Evolutionary conservation across 2,113 vertebrate species (phyloP), one percentile per base, ranked within the genome.

Genomic region (Dromas ardeola): DNA sequence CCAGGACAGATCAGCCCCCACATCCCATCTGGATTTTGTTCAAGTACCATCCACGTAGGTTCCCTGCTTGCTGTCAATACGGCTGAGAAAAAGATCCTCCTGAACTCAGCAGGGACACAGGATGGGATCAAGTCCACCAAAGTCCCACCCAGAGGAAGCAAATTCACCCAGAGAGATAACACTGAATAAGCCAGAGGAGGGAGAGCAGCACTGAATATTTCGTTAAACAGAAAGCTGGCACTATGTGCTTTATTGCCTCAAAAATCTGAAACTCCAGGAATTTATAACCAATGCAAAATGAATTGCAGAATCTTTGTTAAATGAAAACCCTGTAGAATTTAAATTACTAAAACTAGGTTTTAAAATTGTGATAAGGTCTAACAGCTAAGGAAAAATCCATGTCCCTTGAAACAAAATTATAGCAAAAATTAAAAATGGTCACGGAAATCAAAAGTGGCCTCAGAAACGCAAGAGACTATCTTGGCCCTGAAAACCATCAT

Each of bases 371-470:
- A 6, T 11, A 4, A 7, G 43, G 45, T 27, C 27, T 19, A 25
- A 8, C 62, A 30, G 59, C 27, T 22, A 22, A 71, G 61, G 55
- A 52, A 34, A 86, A 80, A 34, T 18, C 40, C 5, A 3, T 1
- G 11, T 67, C 26, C 22, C 45, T 58, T 40, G 21, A 81, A 91
- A 50, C 13, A 61, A 90, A 91, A 71, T 26, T 1, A 20, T 49
- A 87, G 72, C 12, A 43, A 45, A 88, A 34, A 16, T 25, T 50
- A 9, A 23, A 67, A 77, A 18, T 0, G 0, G 8, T 4, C 40
- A 53, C 1, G 1, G 49, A 52, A 83, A 45, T 30, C 2, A 47
- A 73, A 93, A 88, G 63, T 0, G 0, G 10, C 36, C 52, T 52
- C 49, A 86, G 38, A 92, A 91, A 61, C 0, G 0, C 36, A 70